Evolutionary conservation across 2,113 vertebrate species (phyloP).

Genomic region (Ibidorhyncha struthersii): DNA sequence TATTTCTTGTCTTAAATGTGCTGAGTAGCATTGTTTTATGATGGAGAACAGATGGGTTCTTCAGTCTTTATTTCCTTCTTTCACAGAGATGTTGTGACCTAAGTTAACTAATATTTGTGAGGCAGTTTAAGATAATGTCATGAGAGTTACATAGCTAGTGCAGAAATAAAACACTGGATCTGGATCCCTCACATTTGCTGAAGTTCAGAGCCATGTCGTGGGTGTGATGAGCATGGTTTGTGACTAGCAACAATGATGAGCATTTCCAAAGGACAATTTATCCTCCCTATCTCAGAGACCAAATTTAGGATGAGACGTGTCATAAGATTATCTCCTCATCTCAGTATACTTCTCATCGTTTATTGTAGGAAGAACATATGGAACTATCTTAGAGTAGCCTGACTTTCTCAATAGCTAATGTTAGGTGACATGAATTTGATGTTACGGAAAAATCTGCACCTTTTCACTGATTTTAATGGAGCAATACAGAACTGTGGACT

Average conservation of each 20-base stretch:
- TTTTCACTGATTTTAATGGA: not conserved
- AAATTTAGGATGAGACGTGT: constrained; percentile 32
- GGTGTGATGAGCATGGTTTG: constrained; percentile 42
- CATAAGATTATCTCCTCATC: constrained; percentile 22
- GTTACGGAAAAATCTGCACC: not conserved
- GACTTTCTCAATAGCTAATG: not conserved
- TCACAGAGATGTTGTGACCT: not conserved
- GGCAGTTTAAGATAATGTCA: not conserved
- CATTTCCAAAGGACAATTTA: constrained; percentile 42
- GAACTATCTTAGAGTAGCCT: not conserved
- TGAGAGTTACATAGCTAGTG: not conserved
- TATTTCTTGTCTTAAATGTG: not conserved
- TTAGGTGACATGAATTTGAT: not conserved
- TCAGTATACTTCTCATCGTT: not conserved
- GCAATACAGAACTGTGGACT: not conserved
- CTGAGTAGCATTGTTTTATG: not conserved
- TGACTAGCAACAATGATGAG: not conserved
- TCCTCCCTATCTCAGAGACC: not conserved
- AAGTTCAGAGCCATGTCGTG: not conserved
- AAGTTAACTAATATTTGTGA: constrained; percentile 16
- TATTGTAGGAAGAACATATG: not conserved
- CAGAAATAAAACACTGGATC: constrained; percentile 7
- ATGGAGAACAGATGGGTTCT: not conserved
- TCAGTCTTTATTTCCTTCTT: not conserved
- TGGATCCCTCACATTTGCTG: not conserved